Evolutionary conservation across 1,140 invertebrate species (phyloP).

Genomic region (Drosophila seguyi): DNA sequence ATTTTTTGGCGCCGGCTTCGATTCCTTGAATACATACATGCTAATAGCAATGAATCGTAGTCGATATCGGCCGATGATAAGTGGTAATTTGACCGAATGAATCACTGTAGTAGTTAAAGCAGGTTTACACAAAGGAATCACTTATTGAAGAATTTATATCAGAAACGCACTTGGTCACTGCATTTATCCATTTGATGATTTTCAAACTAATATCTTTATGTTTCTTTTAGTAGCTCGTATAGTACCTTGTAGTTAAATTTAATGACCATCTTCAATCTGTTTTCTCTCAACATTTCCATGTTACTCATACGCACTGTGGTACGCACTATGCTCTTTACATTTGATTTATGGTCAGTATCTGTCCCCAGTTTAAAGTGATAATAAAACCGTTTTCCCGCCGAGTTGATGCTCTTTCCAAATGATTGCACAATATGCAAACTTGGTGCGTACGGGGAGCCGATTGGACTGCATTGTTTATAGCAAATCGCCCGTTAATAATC

Average conservation of each 20-base stretch:
- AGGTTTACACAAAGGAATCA: conserved; percentile 13
- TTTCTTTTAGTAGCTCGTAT: too few relatives aligned
- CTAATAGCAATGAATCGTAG: conserved; percentile 58
- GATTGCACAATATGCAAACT: conserved; percentile 46
- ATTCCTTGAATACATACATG: conserved; percentile 51
- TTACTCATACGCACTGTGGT: conserved; percentile 50
- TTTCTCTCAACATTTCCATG: not conserved
- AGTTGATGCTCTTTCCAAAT: conserved; percentile 35
- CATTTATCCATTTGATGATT: too few relatives aligned
- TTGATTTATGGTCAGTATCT: not conserved
- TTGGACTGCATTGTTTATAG: conserved; percentile 59
- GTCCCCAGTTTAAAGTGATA: conserved; percentile 3
- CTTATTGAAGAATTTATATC: too few relatives aligned
- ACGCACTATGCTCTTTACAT: conserved; percentile 17
- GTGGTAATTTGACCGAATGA: conserved; percentile 39
- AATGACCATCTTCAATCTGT: not conserved
- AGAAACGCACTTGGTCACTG: not conserved
- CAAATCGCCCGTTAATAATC: conserved; percentile 72
- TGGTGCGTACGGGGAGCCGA: conserved; percentile 52
- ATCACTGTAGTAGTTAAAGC: conserved; percentile 45
- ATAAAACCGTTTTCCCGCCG: conserved; percentile 24
- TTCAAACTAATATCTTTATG: not conserved
- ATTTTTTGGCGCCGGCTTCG: conserved; percentile 42
- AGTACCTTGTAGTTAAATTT: not conserved
- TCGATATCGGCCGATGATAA: conserved; percentile 61